Conservation (phyloP, 2,797 vertebrate genomes). For the Neosilurus mollespiculum region DNA sequence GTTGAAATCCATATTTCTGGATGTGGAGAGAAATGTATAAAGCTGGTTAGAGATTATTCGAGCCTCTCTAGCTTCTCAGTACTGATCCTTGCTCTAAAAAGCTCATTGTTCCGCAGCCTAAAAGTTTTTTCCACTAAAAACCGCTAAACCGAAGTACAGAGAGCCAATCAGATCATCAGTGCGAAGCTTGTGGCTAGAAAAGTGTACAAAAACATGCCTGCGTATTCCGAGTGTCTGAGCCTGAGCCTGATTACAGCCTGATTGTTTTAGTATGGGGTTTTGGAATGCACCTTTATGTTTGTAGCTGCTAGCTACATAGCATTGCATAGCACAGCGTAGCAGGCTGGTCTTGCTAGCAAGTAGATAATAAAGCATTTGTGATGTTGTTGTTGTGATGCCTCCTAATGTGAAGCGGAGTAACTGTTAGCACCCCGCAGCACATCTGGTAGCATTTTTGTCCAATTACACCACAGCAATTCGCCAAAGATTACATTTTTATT, state of each 20-base stretch:
- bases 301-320: too few species aligned
- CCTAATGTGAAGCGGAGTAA: background rate
- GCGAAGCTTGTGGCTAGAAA: background rate
- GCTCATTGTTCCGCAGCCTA: background rate
- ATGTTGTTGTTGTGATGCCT: background rate
- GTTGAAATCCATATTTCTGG: background rate
- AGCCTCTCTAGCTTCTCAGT: background rate
- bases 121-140: background rate
- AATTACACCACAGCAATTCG: background rate
- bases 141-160: background rate
- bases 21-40: background rate
- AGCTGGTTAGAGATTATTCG: background rate
- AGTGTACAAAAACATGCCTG: background rate
- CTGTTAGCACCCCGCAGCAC: background rate
- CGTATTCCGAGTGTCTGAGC: background rate
- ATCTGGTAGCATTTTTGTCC: background rate
- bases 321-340: too few species aligned
- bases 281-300: background rate
- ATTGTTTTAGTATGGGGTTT: background rate
- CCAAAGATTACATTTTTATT: background rate
- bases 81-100: background rate
- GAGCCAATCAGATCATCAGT: background rate
- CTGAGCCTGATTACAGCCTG: background rate
- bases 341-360: background rate
- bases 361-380: background rate